These are phyloP conservation scores for Tyrophagus putrescentiae DNA, from an alignment of 1,140 invertebrate genomes.

Conservation along the genomic window DNA sequence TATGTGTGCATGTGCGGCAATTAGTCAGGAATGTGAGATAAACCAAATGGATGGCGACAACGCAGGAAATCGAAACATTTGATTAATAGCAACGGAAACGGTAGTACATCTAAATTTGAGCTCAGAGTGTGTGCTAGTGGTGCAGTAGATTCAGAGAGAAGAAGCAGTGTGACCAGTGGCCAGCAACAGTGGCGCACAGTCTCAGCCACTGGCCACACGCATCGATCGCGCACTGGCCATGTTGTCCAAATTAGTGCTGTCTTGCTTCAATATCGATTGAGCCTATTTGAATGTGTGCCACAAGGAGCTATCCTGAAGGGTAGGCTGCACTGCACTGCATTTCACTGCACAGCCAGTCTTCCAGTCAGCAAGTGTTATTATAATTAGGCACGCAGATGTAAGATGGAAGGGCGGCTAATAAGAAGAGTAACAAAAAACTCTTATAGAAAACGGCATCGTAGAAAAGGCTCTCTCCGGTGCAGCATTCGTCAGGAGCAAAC, in stretches of 20 bases:
- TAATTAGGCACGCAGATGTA: constrained; percentile 15
- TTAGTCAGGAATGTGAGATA: no score
- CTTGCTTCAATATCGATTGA: neutral
- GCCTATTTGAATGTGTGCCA: constrained; percentile 10
- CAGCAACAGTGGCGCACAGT: neutral
- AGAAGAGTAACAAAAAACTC: neutral
- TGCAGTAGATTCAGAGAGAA: no score
- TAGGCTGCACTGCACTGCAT: no score
- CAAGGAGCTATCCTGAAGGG: no score
- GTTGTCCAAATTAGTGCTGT: neutral
- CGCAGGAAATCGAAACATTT: constrained; percentile 1
- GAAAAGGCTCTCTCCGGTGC: no score
- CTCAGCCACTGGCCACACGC: neutral
- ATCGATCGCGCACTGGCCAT: neutral
- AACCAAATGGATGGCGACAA: constrained; percentile 6
- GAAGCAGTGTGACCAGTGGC: no score
- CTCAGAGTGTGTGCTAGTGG: neutral
- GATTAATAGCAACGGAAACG: constrained; percentile 13
- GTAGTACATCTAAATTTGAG: neutral
- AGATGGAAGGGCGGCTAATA: constrained; percentile 1
- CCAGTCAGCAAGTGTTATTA: no score
- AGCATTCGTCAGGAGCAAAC: no score
- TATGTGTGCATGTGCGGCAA: no score
- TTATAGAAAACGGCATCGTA: no score
- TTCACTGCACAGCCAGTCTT: no score